Evolutionary conservation across 2,113 vertebrate species (phyloP), one percentile per base, ranked within the genome.

Genomic region (Melospiza georgiana): DNA sequence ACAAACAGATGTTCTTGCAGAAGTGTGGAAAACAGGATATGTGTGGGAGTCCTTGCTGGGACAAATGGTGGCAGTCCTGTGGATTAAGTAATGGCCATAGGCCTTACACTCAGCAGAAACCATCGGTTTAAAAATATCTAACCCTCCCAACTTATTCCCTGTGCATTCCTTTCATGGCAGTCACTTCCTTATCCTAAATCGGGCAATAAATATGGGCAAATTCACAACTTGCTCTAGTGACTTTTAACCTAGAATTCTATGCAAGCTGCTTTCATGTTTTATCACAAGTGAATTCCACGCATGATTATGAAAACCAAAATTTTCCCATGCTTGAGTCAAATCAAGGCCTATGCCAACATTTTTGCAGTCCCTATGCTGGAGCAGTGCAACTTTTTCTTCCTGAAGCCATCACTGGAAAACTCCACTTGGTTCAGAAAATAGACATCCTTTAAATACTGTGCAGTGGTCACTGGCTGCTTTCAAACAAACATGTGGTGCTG

Each of bases 21-120:
- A 93, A 94, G 89, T 92, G 31, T 89, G 69, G 46, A 96, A 95
- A 95, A 95, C 95, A 95, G 95, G 95, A 97, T 95, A 93, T 95
- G 94, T 73, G 96, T 97, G 81, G 95, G 96, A 95, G 96, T 94
- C 94, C 81, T 89, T 66, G 0, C 49, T 93, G 94, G 84, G 89
- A 93, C 69, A 73, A 89, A 69, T 55, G 87, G 94, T 85, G 84
- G 77, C 66, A 58, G 66, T 87, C 81, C 75, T 91, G 52, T 25
- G 31, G 61, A 65, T 82, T 78, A 89, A 72, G 59, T 89, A 87
- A 79, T 33, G 81, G 62, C 74, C 84, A 46, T 31, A 80, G 86
- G 72, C 75, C 62, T 86, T 57, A 62, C 14, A 24, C 44, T 84
- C 77, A 57, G 66, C 73, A 91, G 84, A 94, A 95, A 54, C 39